Evolutionary conservation across 2,888 invertebrate species (phyloP).

Genomic region (Pyralis farinalis): DNA sequence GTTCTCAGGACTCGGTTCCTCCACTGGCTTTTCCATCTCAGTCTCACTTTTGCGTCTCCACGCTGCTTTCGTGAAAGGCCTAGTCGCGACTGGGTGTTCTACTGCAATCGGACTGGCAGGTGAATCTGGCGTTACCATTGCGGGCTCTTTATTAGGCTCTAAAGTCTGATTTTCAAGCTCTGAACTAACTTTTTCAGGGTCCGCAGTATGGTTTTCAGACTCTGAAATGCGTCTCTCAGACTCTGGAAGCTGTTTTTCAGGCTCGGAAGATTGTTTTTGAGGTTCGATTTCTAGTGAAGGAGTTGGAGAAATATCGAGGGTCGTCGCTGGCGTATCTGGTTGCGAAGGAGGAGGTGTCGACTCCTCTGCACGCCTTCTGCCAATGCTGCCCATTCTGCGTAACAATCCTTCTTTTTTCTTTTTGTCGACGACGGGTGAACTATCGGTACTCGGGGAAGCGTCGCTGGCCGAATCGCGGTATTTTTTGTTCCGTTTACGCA

Average conservation of each 20-base stretch:
- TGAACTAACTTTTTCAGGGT: no score
- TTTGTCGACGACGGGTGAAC: conserved; percentile 57
- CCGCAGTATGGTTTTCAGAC: no score
- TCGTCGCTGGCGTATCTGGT: conserved; percentile 23
- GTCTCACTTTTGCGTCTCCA: conserved; percentile 66
- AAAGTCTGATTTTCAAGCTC: neutral
- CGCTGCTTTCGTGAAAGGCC: conserved; percentile 76
- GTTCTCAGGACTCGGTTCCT: conserved; percentile 69
- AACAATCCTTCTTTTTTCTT: conserved; percentile 62
- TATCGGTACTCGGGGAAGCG: conserved; percentile 58
- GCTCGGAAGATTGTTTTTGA: neutral
- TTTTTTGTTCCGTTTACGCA: conserved; percentile 76
- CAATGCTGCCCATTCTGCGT: conserved; percentile 66
- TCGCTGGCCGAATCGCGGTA: conserved; percentile 55
- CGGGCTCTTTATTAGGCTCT: conserved; percentile 22
- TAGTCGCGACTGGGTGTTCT: conserved; percentile 73
- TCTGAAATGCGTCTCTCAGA: neutral
- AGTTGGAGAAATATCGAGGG: conserved; percentile 5
- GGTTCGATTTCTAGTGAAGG: conserved; percentile 9
- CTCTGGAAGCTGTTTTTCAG: conserved; percentile 1
- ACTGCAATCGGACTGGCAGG: conserved; percentile 63
- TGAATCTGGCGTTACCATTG: conserved; percentile 25
- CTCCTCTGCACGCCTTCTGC: conserved; percentile 52
- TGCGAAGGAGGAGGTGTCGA: conserved; percentile 31
- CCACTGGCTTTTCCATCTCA: conserved; percentile 65